Conservation (phyloP, 1,140 invertebrate species). For the Branchinecta lynchi region DNA sequence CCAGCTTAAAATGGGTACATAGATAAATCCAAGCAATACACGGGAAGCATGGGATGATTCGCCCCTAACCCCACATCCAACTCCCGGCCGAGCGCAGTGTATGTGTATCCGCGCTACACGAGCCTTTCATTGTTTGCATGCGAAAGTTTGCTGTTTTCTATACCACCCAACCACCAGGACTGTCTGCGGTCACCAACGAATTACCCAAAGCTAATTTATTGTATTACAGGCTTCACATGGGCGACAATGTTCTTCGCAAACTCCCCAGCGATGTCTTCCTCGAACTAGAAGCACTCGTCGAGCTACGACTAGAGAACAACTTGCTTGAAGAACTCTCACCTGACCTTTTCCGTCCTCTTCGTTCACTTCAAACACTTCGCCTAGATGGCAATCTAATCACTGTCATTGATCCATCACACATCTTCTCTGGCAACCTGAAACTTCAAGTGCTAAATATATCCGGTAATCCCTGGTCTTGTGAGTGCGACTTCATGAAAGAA, state of each 20-base stretch:
- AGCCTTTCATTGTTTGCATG: too few species aligned
- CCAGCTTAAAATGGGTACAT: too few species aligned
- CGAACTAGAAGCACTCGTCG: conserved; percentile 56
- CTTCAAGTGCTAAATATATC: conserved; percentile 53
- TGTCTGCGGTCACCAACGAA: too few species aligned
- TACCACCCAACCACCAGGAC: too few species aligned
- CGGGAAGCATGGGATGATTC: too few species aligned
- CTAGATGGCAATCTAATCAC: conserved; percentile 61
- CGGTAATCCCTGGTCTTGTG: conserved; percentile 71
- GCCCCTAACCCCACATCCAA: too few species aligned
- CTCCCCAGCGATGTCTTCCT: conserved; percentile 51
- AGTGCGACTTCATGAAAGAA: conserved; percentile 62
- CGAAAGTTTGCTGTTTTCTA: too few species aligned
- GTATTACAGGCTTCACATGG: conserved; percentile 57
- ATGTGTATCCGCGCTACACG: too few species aligned
- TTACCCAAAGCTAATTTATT: neutral
- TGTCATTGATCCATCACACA: conserved; percentile 55
- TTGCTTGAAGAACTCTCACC: conserved; percentile 54
- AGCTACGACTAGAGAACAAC: conserved; percentile 48
- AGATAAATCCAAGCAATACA: too few species aligned
- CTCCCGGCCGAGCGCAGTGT: too few species aligned
- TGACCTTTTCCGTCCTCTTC: conserved; percentile 54
- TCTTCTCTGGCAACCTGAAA: conserved; percentile 46
- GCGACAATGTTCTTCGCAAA: conserved; percentile 55
- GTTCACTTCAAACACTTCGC: conserved; percentile 48